Evolutionary conservation across 2,888 invertebrate species (phyloP).

Genomic region (Linnaemya vulpina): DNA sequence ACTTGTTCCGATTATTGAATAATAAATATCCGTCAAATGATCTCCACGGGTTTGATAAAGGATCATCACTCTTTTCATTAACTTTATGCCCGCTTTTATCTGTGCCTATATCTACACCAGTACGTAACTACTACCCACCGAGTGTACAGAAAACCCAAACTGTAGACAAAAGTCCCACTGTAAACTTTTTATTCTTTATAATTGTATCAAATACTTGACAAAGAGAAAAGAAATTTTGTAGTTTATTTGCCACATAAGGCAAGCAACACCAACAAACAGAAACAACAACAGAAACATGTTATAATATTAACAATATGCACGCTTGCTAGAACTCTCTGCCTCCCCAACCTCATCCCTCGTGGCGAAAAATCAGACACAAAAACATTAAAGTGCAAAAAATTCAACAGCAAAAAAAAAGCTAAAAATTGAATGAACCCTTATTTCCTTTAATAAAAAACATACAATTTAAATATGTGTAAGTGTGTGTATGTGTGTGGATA

Average conservation of each 20-base stretch:
- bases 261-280: slow-evolving; percentile 9
- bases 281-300: slow-evolving; percentile 70
- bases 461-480: slow-evolving; percentile 47
- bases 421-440: slow-evolving; percentile 77
- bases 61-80: too few species aligned
- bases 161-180: slow-evolving; percentile 53
- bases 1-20: too few species aligned
- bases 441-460: slow-evolving; percentile 75
- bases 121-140: too few species aligned
- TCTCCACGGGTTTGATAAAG: too few species aligned
- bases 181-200: slow-evolving; percentile 69
- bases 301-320: slow-evolving; percentile 81
- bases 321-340: slow-evolving; percentile 30
- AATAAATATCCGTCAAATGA: too few species aligned
- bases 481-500: slow-evolving; percentile 17
- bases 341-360: slow-evolving; percentile 32
- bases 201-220: slow-evolving; percentile 71
- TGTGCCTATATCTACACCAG: too few species aligned
- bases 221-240: slow-evolving; percentile 62
- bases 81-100: too few species aligned
- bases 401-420: not conserved
- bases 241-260: slow-evolving; percentile 62
- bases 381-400: slow-evolving; percentile 78
- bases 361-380: slow-evolving; percentile 79
- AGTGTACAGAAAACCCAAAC: too few species aligned